Percentiles rank a stretch among this genome's conserved stretches.
These are phyloP conservation scores for Tachuris rubrigastra DNA, from an alignment of 2,113 vertebrate genomes.

Conservation along the genomic window DNA sequence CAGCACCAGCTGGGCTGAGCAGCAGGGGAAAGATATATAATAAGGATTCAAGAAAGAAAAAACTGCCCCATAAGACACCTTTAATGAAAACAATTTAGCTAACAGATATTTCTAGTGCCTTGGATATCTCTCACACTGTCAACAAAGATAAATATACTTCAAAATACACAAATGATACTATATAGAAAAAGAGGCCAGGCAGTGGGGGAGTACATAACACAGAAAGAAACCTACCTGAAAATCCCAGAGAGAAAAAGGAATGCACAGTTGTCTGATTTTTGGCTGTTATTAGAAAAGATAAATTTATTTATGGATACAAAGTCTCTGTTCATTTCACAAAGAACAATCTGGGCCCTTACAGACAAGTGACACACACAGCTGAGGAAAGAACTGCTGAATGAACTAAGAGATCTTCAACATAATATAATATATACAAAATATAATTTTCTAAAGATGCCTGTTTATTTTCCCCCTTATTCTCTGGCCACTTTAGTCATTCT, in stretches of 20 bases:
- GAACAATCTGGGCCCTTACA: not conserved
- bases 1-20: not conserved
- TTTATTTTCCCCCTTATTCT: not conserved
- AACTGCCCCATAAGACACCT: not conserved
- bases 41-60: not conserved
- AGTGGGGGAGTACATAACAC: not conserved
- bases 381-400: not conserved
- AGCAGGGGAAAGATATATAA: not conserved
- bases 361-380: not conserved
- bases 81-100: conserved; percentile 18
- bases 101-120: conserved; percentile 27
- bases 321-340: not conserved
- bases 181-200: not conserved
- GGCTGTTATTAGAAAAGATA: not conserved
- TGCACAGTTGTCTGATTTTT: not conserved
- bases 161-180: not conserved
- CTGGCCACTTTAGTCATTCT: not conserved
- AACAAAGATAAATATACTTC: not conserved
- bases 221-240: not conserved
- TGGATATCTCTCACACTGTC: not conserved
- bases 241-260: not conserved
- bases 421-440: not conserved
- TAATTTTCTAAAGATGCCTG: not conserved
- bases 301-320: not conserved
- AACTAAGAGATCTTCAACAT: not conserved